Percentiles rank a stretch among this genome's conserved stretches.
phyloP scores from a whole-genome alignment of 2,113 vertebrate genomes.

The Xiphias gladius region DNA sequence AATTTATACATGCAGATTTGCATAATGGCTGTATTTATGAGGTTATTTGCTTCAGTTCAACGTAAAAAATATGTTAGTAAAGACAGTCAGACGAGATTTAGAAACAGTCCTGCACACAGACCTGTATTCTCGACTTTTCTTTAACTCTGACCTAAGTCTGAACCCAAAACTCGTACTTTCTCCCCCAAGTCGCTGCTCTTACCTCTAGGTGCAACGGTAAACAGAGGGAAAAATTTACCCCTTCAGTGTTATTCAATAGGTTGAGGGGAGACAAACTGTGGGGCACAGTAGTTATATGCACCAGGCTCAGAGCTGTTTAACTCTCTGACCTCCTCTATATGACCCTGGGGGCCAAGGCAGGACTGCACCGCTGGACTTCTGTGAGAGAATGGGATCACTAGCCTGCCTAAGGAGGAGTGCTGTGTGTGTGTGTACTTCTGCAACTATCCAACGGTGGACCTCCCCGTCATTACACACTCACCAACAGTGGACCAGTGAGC shows the following conservation, averaged over 20 bases:
- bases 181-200: neutral
- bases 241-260: slow-evolving; percentile 45
- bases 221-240: slow-evolving; percentile 30
- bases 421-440: neutral
- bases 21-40: neutral
- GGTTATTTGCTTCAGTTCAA: neutral
- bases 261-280: slow-evolving; percentile 43
- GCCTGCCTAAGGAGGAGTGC: slow-evolving; percentile 11
- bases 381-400: slow-evolving; percentile 36
- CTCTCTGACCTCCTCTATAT: slow-evolving; percentile 52
- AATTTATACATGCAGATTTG: neutral
- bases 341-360: slow-evolving; percentile 61
- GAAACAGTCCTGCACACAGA: neutral
- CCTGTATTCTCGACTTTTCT: slow-evolving; percentile 49
- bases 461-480: no score
- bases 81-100: neutral
- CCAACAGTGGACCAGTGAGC: neutral
- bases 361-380: slow-evolving; percentile 44
- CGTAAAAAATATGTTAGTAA: slow-evolving; percentile 17
- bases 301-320: slow-evolving; percentile 51
- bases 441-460: neutral
- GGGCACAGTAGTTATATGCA: slow-evolving; percentile 43
- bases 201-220: slow-evolving; percentile 38
- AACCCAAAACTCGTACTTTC: slow-evolving; percentile 49
- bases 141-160: slow-evolving; percentile 53